These are phyloP conservation scores for Aleadryas rufinucha DNA, from an alignment of 2,113 vertebrate genomes.

Conservation along the genomic window DNA sequence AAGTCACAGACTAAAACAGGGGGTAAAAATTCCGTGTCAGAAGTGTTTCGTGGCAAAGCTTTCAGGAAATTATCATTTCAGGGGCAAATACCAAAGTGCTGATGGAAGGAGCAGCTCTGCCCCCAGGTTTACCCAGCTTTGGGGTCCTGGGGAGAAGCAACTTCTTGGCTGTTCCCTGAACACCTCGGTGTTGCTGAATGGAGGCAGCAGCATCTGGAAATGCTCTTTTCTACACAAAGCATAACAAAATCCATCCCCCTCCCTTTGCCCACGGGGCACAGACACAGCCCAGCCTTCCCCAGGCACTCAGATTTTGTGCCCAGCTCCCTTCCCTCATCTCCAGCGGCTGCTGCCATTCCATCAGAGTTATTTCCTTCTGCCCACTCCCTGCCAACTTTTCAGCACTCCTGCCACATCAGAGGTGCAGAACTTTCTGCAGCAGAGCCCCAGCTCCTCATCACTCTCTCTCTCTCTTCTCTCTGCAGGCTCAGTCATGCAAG, in stretches of 20 bases:
- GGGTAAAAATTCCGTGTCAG: rapidly evolving
- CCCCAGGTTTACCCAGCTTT: neutral
- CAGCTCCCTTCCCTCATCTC: neutral
- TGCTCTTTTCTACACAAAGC: neutral
- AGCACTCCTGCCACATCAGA: neutral
- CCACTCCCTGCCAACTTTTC: neutral
- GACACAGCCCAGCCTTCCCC: neutral
- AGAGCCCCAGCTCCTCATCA: neutral
- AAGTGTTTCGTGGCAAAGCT: neutral
- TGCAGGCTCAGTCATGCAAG: neutral
- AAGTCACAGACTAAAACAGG: neutral
- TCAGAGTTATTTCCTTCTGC: neutral
- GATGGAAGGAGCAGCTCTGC: neutral
- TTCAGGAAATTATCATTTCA: neutral
- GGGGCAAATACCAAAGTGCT: neutral
- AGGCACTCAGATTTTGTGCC: neutral
- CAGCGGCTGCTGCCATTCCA: neutral
- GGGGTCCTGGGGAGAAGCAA: neutral
- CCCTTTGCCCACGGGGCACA: neutral
- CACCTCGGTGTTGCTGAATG: neutral
- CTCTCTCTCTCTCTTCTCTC: neutral
- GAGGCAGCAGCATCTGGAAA: neutral
- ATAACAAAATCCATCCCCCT: neutral
- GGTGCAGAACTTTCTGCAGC: neutral
- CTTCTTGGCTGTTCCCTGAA: neutral